Percentiles rank a stretch among this genome's conserved stretches.
Evolutionary conservation across 2,797 vertebrate species (phyloP).

Genomic region (Cyclopterus lumpus): DNA sequence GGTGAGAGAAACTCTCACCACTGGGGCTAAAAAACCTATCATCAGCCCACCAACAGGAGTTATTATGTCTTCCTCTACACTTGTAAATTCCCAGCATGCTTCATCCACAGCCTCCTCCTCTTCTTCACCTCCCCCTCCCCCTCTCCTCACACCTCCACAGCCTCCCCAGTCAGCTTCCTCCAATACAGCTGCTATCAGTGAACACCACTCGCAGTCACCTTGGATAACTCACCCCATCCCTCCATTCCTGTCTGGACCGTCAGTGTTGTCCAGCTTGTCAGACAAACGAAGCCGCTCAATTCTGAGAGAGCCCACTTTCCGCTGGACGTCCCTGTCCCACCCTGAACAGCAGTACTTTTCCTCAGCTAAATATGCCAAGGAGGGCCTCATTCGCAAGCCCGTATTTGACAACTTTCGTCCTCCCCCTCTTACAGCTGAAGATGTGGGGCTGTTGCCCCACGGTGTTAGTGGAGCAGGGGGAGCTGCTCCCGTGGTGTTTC

Average conservation of each 20-base stretch:
- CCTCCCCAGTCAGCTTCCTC: slow-evolving; percentile 83
- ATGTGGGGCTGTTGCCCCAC: slow-evolving; percentile 91
- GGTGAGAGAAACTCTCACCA: slow-evolving; percentile 77
- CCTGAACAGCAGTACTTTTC: slow-evolving; percentile 96
- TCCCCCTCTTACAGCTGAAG: slow-evolving; percentile 94
- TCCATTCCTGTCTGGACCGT: slow-evolving; percentile 87
- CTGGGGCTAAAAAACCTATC: slow-evolving; percentile 82
- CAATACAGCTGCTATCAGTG: slow-evolving; percentile 84
- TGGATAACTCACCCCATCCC: slow-evolving; percentile 94
- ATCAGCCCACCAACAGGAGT: slow-evolving; percentile 86
- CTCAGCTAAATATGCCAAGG: slow-evolving; percentile 99
- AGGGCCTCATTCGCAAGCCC: slow-evolving; percentile 98
- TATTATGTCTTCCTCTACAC: slow-evolving; percentile 87
- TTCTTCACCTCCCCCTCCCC: slow-evolving; percentile 94
- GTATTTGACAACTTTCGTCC: slow-evolving; percentile 99
- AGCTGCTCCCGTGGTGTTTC: slow-evolving; percentile 83
- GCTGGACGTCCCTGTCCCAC: slow-evolving; percentile 94
- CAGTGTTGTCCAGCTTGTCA: slow-evolving; percentile 84
- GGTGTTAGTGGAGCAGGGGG: slow-evolving; percentile 75
- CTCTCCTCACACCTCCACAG: slow-evolving; percentile 90
- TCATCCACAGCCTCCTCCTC: slow-evolving; percentile 89
- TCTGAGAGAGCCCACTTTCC: slow-evolving; percentile 94
- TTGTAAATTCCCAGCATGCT: slow-evolving; percentile 87
- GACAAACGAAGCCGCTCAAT: slow-evolving; percentile 95
- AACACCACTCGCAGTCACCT: slow-evolving; percentile 84